Conservation (phyloP, 1,140 invertebrate species). For the Lepidostoma basale region DNA sequence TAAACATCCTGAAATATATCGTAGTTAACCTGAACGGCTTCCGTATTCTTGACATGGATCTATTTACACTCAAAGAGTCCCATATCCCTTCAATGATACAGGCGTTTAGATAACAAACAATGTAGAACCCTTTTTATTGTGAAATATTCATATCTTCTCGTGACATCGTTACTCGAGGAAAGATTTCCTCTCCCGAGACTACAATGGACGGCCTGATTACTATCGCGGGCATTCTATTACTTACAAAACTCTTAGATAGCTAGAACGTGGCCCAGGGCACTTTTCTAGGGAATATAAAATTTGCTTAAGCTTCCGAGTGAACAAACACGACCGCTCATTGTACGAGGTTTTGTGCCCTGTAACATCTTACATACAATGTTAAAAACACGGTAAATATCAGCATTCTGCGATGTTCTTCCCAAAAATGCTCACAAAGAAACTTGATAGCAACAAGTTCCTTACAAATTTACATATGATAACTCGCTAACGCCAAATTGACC, state of each 20-base stretch:
- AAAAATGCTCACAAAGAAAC: constrained; percentile 4
- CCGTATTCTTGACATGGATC: constrained; percentile 32
- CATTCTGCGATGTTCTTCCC: background rate
- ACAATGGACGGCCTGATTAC: constrained; percentile 37
- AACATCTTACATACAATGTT: background rate
- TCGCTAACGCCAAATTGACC: constrained; percentile 2
- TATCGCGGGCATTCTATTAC: constrained; percentile 41
- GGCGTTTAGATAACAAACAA: constrained; percentile 37
- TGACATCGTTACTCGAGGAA: constrained; percentile 38
- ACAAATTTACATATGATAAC: background rate
- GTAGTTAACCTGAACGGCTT: constrained; percentile 19
- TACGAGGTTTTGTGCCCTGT: background rate
- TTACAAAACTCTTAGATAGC: constrained; percentile 35
- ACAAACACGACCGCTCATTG: background rate
- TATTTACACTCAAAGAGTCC: constrained; percentile 31
- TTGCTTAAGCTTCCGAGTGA: constrained; percentile 14
- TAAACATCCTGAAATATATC: background rate
- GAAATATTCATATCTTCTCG: constrained; percentile 40
- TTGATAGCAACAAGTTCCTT: background rate
- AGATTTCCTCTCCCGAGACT: constrained; percentile 30
- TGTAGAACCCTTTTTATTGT: constrained; percentile 41
- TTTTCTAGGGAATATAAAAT: constrained; percentile 26
- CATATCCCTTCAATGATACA: constrained; percentile 34
- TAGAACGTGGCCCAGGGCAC: background rate
- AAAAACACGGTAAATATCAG: background rate